Evolutionary conservation across 2,113 vertebrate species (phyloP).

Genomic region (Cephalophus harveyi): DNA sequence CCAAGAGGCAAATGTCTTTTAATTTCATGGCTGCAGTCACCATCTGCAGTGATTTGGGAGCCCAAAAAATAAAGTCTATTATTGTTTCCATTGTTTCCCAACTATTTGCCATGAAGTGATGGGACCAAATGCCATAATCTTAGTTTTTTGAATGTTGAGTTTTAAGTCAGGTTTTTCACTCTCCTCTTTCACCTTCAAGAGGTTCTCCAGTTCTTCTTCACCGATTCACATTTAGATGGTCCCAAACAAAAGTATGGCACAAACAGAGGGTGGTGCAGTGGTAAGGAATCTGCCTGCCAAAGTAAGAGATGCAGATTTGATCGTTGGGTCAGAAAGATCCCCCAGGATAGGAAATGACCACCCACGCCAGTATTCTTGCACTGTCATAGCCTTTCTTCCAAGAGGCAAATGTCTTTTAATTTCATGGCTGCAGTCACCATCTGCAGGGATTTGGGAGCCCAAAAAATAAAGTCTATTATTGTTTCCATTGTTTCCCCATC

Average conservation of each 20-base stretch:
- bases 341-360: not conserved
- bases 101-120: not conserved
- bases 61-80: not conserved
- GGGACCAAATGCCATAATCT: not conserved
- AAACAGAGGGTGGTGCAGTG: not conserved
- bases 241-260: not conserved
- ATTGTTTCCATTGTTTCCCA: not conserved
- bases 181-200: not conserved
- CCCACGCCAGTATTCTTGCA: not conserved
- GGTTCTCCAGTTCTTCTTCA: not conserved
- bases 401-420: not conserved
- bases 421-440: not conserved
- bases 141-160: not conserved
- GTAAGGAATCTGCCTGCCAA: not conserved
- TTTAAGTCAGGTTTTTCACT: not conserved
- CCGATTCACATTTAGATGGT: accelerated
- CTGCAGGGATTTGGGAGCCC: not conserved
- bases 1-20: not conserved
- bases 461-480: not conserved
- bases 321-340: not conserved
- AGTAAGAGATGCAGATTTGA: not conserved
- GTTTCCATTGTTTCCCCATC: not conserved
- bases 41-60: not conserved
- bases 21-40: not conserved
- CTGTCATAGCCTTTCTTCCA: not conserved